These are phyloP conservation scores for Enteromius radiatus DNA, from an alignment of 2,797 vertebrate genomes.

Conservation along the genomic window DNA sequence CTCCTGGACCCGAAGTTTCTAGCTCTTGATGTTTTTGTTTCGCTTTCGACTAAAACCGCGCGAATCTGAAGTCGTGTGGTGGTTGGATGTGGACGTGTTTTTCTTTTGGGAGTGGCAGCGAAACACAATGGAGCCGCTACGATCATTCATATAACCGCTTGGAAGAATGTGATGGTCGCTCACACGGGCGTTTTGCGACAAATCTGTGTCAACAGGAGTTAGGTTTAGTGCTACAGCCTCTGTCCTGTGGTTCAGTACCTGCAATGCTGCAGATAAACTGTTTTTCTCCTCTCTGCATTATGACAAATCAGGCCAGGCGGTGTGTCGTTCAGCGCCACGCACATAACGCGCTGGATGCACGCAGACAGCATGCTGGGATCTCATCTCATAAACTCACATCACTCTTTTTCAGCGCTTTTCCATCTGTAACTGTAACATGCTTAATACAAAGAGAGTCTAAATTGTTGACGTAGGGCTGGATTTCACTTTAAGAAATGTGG, in stretches of 20 bases:
- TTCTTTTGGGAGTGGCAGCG: slow-evolving; percentile 52
- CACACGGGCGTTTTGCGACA: slow-evolving; percentile 27
- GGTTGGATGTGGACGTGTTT: slow-evolving; percentile 8
- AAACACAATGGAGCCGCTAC: slow-evolving; percentile 21
- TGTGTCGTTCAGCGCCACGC: slow-evolving; percentile 57
- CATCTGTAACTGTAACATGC: not conserved
- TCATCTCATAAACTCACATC: not conserved
- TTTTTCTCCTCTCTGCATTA: slow-evolving; percentile 70
- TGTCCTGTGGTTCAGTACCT: slow-evolving; percentile 68
- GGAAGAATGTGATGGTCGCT: slow-evolving; percentile 17
- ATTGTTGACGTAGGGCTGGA: not conserved
- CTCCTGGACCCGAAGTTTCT: not conserved
- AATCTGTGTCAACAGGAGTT: slow-evolving; percentile 49
- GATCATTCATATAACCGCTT: slow-evolving; percentile 10
- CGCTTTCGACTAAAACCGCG: not conserved
- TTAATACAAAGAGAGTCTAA: not conserved
- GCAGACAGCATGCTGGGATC: slow-evolving; percentile 20
- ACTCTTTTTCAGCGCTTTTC: not conserved
- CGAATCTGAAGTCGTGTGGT: not conserved
- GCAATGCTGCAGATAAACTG: slow-evolving; percentile 70
- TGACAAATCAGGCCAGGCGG: slow-evolving; percentile 72
- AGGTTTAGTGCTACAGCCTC: slow-evolving; percentile 47
- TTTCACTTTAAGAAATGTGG: not conserved
- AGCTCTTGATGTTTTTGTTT: not conserved
- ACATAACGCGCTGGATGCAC: slow-evolving; percentile 48